A percentile compares a stretch with the other conserved stretches of the same genome.
phyloP scores from a whole-genome alignment of 1,140 invertebrate genomes.

The Micrasema longulum region DNA sequence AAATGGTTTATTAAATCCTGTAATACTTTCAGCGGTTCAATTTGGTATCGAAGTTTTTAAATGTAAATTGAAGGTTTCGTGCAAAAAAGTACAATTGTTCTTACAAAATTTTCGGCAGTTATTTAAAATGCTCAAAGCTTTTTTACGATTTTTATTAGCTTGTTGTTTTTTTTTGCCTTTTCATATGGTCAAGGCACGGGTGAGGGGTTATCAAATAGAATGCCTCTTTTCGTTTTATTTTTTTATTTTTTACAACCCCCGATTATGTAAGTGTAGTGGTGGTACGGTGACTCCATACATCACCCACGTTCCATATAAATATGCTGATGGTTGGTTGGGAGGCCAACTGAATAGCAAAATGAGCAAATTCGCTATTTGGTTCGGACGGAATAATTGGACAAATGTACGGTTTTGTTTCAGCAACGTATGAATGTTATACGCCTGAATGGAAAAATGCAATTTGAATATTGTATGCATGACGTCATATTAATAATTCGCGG shows the following conservation, averaged over 20 bases:
- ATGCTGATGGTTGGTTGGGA: neutral
- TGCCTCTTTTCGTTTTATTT: slow-evolving; percentile 5
- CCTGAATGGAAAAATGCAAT: too few relatives aligned
- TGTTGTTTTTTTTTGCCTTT: neutral
- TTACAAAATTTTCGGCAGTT: neutral
- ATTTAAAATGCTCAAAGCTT: too few relatives aligned
- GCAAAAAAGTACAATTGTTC: neutral
- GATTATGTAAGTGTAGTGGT: slow-evolving; percentile 17
- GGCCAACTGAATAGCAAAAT: too few relatives aligned
- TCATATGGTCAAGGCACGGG: slow-evolving; percentile 25
- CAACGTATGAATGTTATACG: too few relatives aligned
- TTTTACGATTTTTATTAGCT: neutral
- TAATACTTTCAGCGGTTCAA: too few relatives aligned
- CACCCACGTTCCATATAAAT: too few relatives aligned
- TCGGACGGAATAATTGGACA: slow-evolving; percentile 14
- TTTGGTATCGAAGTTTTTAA: too few relatives aligned
- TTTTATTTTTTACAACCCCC: slow-evolving; percentile 30
- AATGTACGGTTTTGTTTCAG: slow-evolving; percentile 21
- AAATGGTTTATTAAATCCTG: too few relatives aligned
- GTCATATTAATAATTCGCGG: too few relatives aligned
- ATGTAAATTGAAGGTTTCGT: neutral
- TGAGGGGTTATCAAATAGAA: slow-evolving; percentile 28
- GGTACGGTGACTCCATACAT: neutral
- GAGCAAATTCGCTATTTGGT: slow-evolving; percentile 6
- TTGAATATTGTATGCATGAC: too few relatives aligned